Percentiles rank a stretch among this genome's conserved stretches.
phyloP scores from a whole-genome alignment of 1,140 invertebrate species.

The Pseudomyrmex flavicornis region DNA sequence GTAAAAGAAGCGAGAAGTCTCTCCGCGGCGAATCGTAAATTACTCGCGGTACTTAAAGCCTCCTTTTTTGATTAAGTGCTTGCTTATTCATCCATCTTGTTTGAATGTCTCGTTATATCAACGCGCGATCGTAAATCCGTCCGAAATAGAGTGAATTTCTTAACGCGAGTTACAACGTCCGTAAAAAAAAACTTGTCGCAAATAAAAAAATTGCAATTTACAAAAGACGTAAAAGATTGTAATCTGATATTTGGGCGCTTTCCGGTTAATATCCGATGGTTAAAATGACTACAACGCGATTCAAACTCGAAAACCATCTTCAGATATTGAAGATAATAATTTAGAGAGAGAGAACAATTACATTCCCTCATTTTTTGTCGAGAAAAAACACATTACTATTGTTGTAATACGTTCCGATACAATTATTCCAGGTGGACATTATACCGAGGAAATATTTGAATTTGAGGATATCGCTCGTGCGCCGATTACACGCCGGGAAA shows the following conservation, averaged over 20 bases:
- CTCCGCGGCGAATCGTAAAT: slow-evolving; percentile 5
- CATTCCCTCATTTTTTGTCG: background rate
- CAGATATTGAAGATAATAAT: no score
- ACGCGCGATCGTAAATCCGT: background rate
- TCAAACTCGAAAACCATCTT: no score
- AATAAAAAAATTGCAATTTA: background rate
- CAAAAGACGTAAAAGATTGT: no score
- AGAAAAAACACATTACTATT: background rate
- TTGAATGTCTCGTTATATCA: background rate
- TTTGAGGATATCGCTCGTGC: slow-evolving; percentile 19
- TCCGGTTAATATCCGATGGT: no score
- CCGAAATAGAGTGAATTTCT: background rate
- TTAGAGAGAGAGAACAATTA: no score
- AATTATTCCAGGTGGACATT: background rate
- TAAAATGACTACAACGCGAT: no score
- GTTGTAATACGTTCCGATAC: background rate
- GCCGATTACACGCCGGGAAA: slow-evolving; percentile 30
- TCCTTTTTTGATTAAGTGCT: slow-evolving; percentile 3
- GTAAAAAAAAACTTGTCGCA: background rate
- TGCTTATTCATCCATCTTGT: background rate
- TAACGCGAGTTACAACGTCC: background rate
- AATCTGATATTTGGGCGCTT: no score
- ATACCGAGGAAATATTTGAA: slow-evolving; percentile 28
- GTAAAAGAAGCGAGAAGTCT: slow-evolving; percentile 1
- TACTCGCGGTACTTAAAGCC: background rate